Conservation (phyloP, 2,888 invertebrate genomes). For the Hydroisotoma schaefferi region DNA sequence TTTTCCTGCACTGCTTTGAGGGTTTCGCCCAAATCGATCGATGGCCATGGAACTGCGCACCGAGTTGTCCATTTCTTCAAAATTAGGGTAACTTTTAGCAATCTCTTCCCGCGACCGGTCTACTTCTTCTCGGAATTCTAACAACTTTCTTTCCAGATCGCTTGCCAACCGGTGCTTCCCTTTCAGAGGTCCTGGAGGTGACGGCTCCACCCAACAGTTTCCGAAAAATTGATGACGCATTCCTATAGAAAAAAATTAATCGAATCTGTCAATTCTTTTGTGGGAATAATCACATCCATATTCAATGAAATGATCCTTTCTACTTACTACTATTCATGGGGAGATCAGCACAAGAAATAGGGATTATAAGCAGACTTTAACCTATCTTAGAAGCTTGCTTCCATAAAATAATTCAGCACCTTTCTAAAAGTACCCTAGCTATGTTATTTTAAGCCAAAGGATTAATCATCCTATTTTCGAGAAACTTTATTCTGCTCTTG, state of each 20-base stretch:
- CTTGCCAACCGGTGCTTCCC: slow-evolving; percentile 9
- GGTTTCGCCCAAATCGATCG: slow-evolving; percentile 46
- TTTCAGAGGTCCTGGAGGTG: slow-evolving; percentile 1
- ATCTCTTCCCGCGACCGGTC: slow-evolving; percentile 43
- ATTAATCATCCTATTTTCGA: no score
- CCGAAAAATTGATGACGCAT: slow-evolving; percentile 17
- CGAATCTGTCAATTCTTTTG: no score
- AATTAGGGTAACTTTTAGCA: slow-evolving; percentile 37
- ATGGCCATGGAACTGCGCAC: slow-evolving; percentile 46
- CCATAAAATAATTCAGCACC: no score
- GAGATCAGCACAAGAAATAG: no score
- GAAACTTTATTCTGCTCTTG: no score
- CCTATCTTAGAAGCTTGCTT: no score
- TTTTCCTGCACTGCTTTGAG: slow-evolving; percentile 25
- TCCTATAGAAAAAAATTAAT: not conserved
- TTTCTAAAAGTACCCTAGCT: no score
- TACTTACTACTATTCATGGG: no score
- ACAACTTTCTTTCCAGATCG: slow-evolving; percentile 40
- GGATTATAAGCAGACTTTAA: no score
- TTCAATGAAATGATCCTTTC: no score
- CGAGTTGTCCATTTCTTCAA: slow-evolving; percentile 35
- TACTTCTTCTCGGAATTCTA: slow-evolving; percentile 36
- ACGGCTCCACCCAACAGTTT: not conserved
- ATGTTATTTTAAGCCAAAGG: no score
- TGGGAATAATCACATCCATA: no score